Percentiles rank a stretch among this genome's conserved stretches.
phyloP scores from a whole-genome alignment of 2,888 invertebrate species.

The Cantharis lateralis region DNA sequence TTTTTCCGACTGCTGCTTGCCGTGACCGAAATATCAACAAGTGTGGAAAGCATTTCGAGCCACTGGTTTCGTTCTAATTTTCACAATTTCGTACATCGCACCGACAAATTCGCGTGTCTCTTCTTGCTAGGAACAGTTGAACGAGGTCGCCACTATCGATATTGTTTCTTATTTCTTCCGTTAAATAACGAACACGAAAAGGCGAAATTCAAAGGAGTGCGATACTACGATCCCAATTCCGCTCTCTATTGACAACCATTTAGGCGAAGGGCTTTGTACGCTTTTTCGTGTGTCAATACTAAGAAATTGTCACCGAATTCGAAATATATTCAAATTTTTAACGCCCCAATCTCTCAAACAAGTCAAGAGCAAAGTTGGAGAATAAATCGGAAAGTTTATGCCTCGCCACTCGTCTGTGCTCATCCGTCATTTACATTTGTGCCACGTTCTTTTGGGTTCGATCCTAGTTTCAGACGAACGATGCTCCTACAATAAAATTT shows the following conservation, averaged over 20 bases:
- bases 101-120: neutral
- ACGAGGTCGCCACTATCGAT: neutral
- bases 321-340: constrained; percentile 37
- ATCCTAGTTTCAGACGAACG: constrained; percentile 22
- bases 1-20: neutral
- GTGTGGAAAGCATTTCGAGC: neutral
- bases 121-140: neutral
- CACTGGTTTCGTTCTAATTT: neutral
- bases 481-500: constrained; percentile 7
- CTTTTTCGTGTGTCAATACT: constrained; percentile 29
- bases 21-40: neutral
- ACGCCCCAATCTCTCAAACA: constrained; percentile 32
- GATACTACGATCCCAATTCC: constrained; percentile 50
- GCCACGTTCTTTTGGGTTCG: constrained; percentile 23
- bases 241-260: constrained; percentile 55
- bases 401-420: constrained; percentile 23
- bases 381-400: constrained; percentile 32
- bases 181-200: constrained; percentile 12
- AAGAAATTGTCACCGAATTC: constrained; percentile 35
- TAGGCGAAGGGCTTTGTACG: constrained; percentile 51
- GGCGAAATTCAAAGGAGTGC: constrained; percentile 17
- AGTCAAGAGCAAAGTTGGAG: constrained; percentile 31
- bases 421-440: constrained; percentile 29
- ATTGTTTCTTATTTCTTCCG: neutral
- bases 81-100: neutral